Evolutionary conservation across 2,888 invertebrate species (phyloP).

Genomic region (Idaea aversata): DNA sequence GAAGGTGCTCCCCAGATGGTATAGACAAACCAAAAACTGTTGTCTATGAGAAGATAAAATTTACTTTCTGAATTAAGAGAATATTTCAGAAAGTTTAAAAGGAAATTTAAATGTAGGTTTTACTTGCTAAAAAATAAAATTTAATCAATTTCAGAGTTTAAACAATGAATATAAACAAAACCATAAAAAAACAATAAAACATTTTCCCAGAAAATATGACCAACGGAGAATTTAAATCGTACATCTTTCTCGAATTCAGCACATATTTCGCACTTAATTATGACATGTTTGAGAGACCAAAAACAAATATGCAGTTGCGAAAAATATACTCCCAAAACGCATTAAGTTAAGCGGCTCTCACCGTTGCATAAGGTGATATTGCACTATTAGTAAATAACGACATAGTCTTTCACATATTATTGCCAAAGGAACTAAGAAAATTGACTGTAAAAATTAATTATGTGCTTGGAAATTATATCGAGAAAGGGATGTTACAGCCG

Average conservation of each 20-base stretch:
- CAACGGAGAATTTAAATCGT: background rate
- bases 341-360: slow-evolving; percentile 23
- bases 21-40: too few relatives aligned
- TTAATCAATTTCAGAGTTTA: background rate
- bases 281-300: slow-evolving; percentile 16
- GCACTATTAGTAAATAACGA: slow-evolving; percentile 17
- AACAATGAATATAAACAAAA: background rate
- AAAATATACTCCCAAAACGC: slow-evolving; percentile 17
- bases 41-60: too few relatives aligned
- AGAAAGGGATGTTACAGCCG: too few relatives aligned
- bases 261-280: slow-evolving; percentile 18
- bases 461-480: too few relatives aligned
- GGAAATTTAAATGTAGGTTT: too few relatives aligned
- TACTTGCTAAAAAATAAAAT: too few relatives aligned
- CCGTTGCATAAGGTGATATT: slow-evolving; percentile 30
- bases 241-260: background rate
- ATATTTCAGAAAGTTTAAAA: too few relatives aligned
- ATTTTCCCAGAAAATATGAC: background rate
- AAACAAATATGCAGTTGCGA: slow-evolving; percentile 25
- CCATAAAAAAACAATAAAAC: background rate
- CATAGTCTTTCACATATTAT: background rate
- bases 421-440: background rate
- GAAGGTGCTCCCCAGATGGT: too few relatives aligned
- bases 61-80: too few relatives aligned
- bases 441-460: background rate